These are phyloP conservation scores for Ciconia nigra DNA, from an alignment of 2,797 vertebrate genomes.

Conservation along the genomic window DNA sequence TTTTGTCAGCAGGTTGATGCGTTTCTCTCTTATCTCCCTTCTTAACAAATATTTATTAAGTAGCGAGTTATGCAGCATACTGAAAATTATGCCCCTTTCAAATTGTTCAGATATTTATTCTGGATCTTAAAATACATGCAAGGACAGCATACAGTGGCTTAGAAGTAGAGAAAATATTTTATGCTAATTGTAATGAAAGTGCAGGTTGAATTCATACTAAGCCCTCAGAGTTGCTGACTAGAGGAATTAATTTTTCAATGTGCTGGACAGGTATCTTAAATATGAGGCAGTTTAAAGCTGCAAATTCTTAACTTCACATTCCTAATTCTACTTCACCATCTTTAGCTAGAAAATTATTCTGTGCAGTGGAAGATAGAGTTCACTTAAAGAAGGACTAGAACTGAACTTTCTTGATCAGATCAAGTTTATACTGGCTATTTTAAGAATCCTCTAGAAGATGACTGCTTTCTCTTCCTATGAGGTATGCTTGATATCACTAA, in stretches of 20 bases:
- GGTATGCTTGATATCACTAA: not conserved
- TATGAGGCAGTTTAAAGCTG: not conserved
- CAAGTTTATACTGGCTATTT: not conserved
- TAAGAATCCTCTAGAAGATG: not conserved
- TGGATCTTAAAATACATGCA: not conserved
- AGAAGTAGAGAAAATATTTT: not conserved
- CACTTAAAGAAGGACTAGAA: not conserved
- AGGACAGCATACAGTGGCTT: not conserved
- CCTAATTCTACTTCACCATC: not conserved
- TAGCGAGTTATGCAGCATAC: not conserved
- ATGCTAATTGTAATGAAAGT: not conserved
- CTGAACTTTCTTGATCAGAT: not conserved
- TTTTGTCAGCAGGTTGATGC: not conserved
- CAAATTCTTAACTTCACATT: not conserved
- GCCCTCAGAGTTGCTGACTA: not conserved
- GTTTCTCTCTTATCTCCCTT: not conserved
- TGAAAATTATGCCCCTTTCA: not conserved
- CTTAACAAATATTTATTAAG: not conserved
- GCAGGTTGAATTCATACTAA: not conserved
- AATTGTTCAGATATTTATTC: not conserved
- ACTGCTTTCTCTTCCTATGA: not conserved
- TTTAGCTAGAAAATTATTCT: not conserved
- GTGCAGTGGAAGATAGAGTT: not conserved
- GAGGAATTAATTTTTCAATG: not conserved
- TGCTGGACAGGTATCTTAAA: not conserved